Percentiles rank a stretch among this genome's conserved stretches.
Evolutionary conservation across 2,888 invertebrate species (phyloP).

Genomic region (Tinea pellionella): DNA sequence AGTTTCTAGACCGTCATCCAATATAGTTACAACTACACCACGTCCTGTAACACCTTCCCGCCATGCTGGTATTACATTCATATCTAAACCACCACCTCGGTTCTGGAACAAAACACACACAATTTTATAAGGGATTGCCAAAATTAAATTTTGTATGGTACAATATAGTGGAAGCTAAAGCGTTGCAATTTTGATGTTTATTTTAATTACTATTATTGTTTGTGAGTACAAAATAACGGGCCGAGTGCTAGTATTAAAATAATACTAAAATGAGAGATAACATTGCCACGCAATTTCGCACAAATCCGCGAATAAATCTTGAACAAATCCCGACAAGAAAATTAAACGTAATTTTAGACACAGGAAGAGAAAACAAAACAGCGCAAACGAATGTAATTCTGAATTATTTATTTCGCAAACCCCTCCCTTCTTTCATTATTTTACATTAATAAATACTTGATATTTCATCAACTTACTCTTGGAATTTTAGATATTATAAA

Average conservation of each 20-base stretch:
- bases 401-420: slow-evolving; percentile 7
- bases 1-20: slow-evolving; percentile 96
- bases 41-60: slow-evolving; percentile 92
- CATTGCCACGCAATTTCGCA: background rate
- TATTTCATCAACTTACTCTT: no score
- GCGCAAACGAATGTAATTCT: slow-evolving; percentile 6
- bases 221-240: no score
- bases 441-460: slow-evolving; percentile 9
- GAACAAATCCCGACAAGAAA: slow-evolving; percentile 27
- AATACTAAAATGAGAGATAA: no score
- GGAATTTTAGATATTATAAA: background rate
- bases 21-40: slow-evolving; percentile 95
- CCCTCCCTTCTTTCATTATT: background rate
- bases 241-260: no score
- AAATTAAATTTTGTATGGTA: background rate
- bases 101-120: slow-evolving; percentile 69
- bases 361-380: slow-evolving; percentile 26
- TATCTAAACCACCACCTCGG: slow-evolving; percentile 91
- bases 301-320: slow-evolving; percentile 19
- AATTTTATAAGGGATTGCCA: background rate
- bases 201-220: no score
- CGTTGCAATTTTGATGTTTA: no score
- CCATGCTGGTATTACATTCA: slow-evolving; percentile 98
- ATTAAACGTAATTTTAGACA: slow-evolving; percentile 28
- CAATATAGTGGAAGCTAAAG: no score